Evolutionary conservation across 2,888 invertebrate genomes (phyloP), one percentile per base, ranked within the genome.

Genomic region (Dryococelus australis): DNA sequence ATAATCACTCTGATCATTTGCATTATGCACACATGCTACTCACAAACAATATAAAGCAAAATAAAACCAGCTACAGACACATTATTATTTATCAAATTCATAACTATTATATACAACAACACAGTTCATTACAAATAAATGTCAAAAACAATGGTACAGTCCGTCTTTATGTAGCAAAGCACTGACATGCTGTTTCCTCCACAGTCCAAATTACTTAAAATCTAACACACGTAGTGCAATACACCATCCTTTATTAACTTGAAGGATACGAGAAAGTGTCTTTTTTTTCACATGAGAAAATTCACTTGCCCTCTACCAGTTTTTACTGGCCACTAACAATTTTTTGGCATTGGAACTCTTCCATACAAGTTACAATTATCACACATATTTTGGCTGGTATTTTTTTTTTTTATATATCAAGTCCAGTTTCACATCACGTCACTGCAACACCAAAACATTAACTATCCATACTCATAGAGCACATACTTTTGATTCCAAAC

Each of bases 71-170:
- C 65, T 65, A 65, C 65, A 16, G 10, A 65, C n/a, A n/a, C 20
- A 65, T 65, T 65, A 9, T 3, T 65, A 65, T 24, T 24, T 65
- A 65, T 65, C 65, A 65, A 65, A 65, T 65, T n/a, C 65, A 65
- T 65, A 16, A 65, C 65, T 65, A n/a, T 65, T 65, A 20, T 65
- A n/a, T 65, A 65, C 65, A 65, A 65, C 65, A 65, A 24, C 65
- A 65, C 65, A n/a, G 65, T 65, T 65, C 16, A 65, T 65, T 65
- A n/a, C n/a, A n/a, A 65, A 65, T 65, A 65, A 65, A 65, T 65
- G 65, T 65, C 65, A 65, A 65, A 65, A 65, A 65, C 65, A 65
- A 65, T 24, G n/a, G 24, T 65, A 65, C 65, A 65, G 65, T 65
- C 65, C 16, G 65, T 65, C 65, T 65, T 47, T 16, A 47, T 65